Conservation (phyloP, 2,888 invertebrate genomes). For the Leistus spinibarbis region DNA sequence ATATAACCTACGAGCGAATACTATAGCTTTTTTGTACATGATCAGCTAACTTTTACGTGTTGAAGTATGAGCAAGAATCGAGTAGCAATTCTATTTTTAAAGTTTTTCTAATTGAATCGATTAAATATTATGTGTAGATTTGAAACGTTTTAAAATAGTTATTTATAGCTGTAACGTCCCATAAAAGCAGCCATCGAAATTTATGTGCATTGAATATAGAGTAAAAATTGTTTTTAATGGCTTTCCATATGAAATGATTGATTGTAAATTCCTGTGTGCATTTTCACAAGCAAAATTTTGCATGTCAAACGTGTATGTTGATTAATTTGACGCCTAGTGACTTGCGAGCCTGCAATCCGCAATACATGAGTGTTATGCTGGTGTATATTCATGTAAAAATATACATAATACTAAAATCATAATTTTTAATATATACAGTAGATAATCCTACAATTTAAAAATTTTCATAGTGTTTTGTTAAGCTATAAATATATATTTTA, state of each 20-base stretch:
- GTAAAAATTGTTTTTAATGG: not conserved
- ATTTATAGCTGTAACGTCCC: not conserved
- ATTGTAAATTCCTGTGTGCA: not conserved
- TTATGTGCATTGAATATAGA: not conserved
- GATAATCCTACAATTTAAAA: too few relatives aligned
- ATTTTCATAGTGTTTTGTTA: too few relatives aligned
- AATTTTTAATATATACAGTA: too few relatives aligned
- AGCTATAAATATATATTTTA: too few relatives aligned
- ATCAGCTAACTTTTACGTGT: too few relatives aligned
- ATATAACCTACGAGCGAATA: too few relatives aligned
- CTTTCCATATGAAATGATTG: not conserved
- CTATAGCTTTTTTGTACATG: too few relatives aligned
- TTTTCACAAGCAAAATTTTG: too few relatives aligned
- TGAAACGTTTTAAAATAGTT: not conserved
- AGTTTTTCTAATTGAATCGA: not conserved
- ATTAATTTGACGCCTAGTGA: not conserved
- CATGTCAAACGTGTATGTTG: not conserved
- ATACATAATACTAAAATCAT: too few relatives aligned
- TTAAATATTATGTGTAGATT: not conserved
- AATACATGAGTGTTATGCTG: not conserved
- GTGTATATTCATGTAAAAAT: too few relatives aligned
- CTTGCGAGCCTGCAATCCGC: not conserved
- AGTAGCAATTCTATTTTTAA: not conserved
- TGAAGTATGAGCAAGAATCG: not conserved
- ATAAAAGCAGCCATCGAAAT: not conserved